phyloP scores from a whole-genome alignment of 1,140 invertebrate species.

The Sycophaga agraensis region DNA sequence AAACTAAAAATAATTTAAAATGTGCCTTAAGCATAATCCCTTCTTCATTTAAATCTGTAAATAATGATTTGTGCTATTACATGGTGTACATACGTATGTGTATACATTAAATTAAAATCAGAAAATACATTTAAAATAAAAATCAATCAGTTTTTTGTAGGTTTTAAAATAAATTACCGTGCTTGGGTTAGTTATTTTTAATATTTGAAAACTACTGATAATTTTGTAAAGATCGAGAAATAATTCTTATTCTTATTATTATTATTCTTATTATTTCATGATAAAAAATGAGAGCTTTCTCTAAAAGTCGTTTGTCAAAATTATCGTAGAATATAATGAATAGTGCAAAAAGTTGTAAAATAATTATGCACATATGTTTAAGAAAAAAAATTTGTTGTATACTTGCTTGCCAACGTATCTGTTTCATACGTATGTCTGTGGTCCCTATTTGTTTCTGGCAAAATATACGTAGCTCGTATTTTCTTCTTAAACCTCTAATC shows the following conservation, averaged over 20 bases:
- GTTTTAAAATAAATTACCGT: not conserved
- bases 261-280: too few species aligned
- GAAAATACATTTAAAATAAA: too few species aligned
- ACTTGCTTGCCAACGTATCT: constrained; percentile 31
- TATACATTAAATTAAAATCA: not conserved
- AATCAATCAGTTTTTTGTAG: not conserved
- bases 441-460: constrained; percentile 23
- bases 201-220: not conserved
- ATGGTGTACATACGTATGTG: not conserved
- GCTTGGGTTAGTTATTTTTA: not conserved
- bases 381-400: constrained; percentile 22
- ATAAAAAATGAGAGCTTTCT: constrained; percentile 29
- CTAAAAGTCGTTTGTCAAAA: constrained; percentile 14
- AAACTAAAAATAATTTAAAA: not conserved
- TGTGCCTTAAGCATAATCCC: not conserved
- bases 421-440: constrained; percentile 29
- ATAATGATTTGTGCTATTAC: not conserved
- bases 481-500: constrained; percentile 15
- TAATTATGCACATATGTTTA: constrained; percentile 19
- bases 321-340: not conserved
- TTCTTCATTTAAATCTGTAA: constrained; percentile 6
- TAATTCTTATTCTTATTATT: constrained; percentile 5
- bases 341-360: constrained; percentile 24
- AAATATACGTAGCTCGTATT: constrained; percentile 25
- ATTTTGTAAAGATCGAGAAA: constrained; percentile 13